Evolutionary conservation across 1,140 invertebrate genomes (phyloP).

Genomic region (Drosophila sechellia): DNA sequence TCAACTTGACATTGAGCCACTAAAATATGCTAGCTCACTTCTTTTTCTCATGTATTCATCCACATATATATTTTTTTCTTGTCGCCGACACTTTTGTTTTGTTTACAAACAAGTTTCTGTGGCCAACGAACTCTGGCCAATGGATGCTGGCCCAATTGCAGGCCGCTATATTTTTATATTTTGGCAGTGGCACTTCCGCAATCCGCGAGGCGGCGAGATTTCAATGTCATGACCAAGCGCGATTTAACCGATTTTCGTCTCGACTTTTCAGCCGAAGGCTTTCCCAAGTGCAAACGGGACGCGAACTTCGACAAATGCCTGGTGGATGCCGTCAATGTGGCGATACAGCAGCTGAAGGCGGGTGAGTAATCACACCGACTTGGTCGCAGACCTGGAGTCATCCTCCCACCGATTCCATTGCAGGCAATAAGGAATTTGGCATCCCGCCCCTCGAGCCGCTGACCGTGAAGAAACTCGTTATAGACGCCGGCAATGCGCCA

Average conservation of each 20-base stretch:
- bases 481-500: conserved; percentile 82
- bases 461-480: conserved; percentile 78
- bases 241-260: conserved; percentile 26
- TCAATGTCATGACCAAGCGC: conserved; percentile 67
- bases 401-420: conserved; percentile 17
- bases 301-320: conserved; percentile 82
- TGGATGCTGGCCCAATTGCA: conserved; percentile 68
- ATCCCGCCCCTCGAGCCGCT: conserved; percentile 83
- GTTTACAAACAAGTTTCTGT: conserved; percentile 63
- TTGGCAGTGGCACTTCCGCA: conserved; percentile 52
- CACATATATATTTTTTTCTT: not conserved
- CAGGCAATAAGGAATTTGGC: conserved; percentile 83
- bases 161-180: not conserved
- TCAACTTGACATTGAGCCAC: conserved; percentile 76
- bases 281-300: conserved; percentile 79
- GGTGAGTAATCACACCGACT: conserved; percentile 47
- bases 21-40: conserved; percentile 67
- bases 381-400: not conserved
- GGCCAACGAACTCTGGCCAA: conserved; percentile 73
- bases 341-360: conserved; percentile 70
- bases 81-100: conserved; percentile 47
- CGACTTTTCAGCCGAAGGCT: conserved; percentile 61
- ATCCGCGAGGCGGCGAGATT: conserved; percentile 25
- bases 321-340: conserved; percentile 78
- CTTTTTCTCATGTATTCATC: conserved; percentile 35